Base-by-base conservation (phyloP, 1,140 invertebrate species). In the Laodelphax striatellus region DNA sequence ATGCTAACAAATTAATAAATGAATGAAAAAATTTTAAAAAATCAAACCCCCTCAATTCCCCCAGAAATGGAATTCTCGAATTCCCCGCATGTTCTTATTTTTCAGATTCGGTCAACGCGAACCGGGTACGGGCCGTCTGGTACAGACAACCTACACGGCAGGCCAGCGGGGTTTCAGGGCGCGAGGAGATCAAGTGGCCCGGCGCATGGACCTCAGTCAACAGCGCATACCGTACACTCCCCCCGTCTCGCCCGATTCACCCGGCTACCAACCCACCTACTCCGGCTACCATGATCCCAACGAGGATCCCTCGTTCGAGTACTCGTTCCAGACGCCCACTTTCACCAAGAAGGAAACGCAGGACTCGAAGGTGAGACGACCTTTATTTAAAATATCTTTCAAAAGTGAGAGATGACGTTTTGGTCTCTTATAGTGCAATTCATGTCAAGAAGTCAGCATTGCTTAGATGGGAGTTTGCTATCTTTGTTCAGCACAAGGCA, bases 221-320 rank as follows among this genome's bases (percentile, higher is more conserved):
- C 2, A 78, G 78, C 43, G 83, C 80, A 46, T 71, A 52, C 68
- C 69, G 0, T 71, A 70, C 52, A 63, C 57, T 11, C 69, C 69
- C 14, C 69, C 70, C 0, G 66, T 68, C 2, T 56, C 65, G 4
- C 66, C 64, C 0, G 64, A 70, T 44, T 69, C 69, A 1, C 69
- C 67, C 4, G 61, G 66, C 54, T 71, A 70, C 60, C 65, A 68
- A 4, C 79, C 80, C 58, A 77, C 78, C 43, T 82, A 84, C 63
- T 82, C 84, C 70, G 80, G 82, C 1, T 81, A 82, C 62, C 80
- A 80, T 65, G 84, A 87, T 70, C 84, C 83, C 13, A 84, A 79
- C 61, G 84, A 86, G 69, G 84, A 86, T 70, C 83, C 83, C 1
- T 83, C 82, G 60, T 87, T 86, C 66, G 77, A 77, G 22, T 87